phyloP scores from a whole-genome alignment of 2,888 invertebrate genomes.

The Kuschelorhynchus macadamiae region DNA sequence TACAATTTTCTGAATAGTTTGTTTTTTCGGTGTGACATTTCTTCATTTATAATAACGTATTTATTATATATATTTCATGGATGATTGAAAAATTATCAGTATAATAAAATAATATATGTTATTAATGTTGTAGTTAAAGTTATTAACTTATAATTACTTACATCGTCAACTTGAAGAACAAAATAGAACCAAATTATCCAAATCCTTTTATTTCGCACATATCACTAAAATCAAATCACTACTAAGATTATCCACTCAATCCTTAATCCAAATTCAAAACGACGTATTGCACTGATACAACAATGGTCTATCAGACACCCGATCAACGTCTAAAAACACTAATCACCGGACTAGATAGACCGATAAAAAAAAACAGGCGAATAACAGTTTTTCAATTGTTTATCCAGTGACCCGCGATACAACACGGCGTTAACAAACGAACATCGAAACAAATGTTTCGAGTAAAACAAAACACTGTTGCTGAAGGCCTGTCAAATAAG shows the following conservation, averaged over 20 bases:
- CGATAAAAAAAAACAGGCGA: constrained; percentile 11
- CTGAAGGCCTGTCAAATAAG: constrained; percentile 34
- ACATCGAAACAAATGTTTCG: constrained; percentile 29
- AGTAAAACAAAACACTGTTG: constrained; percentile 37
- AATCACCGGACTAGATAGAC: constrained; percentile 7
- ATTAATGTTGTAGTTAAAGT: too few relatives aligned
- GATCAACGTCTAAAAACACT: constrained; percentile 8
- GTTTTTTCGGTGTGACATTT: too few relatives aligned
- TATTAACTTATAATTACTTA: too few relatives aligned
- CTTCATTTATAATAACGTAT: too few relatives aligned
- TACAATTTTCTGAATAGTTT: too few relatives aligned
- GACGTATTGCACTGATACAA: neutral
- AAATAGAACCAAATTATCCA: constrained; percentile 14
- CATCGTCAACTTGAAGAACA: neutral
- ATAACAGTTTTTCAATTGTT: constrained; percentile 25
- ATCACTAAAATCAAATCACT: neutral
- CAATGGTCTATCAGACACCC: neutral
- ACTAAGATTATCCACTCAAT: neutral
- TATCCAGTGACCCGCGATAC: constrained; percentile 19
- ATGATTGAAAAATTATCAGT: too few relatives aligned
- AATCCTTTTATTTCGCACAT: constrained; percentile 23
- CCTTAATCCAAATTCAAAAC: neutral
- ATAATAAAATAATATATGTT: too few relatives aligned
- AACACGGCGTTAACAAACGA: constrained; percentile 22
- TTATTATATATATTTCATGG: too few relatives aligned